Percentiles rank a stretch among this genome's conserved stretches.
These are phyloP conservation scores for Leptoteleia sp. DNA, from an alignment of 1,140 invertebrate species.

Conservation along the genomic window DNA sequence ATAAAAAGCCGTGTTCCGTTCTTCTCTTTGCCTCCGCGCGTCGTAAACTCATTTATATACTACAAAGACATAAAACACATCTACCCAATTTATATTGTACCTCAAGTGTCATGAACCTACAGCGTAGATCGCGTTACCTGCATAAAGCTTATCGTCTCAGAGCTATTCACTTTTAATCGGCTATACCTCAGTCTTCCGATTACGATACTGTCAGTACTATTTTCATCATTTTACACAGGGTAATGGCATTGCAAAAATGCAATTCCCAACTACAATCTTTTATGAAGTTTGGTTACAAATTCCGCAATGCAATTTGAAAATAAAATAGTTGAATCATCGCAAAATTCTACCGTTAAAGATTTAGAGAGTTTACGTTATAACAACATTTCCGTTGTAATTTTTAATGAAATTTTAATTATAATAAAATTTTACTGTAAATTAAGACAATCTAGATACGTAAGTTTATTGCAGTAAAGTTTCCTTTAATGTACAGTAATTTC, in stretches of 20 bases:
- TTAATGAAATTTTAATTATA: too few relatives aligned
- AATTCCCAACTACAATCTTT: slow-evolving; percentile 2
- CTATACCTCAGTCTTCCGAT: slow-evolving; percentile 30
- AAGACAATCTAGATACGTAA: too few relatives aligned
- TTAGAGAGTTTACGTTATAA: too few relatives aligned
- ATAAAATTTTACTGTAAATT: too few relatives aligned
- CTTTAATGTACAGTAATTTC: too few relatives aligned
- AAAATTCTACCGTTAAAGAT: too few relatives aligned
- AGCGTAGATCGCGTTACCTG: slow-evolving; percentile 60
- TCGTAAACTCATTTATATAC: slow-evolving; percentile 67
- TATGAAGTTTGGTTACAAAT: slow-evolving; percentile 13
- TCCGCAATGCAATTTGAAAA: not conserved
- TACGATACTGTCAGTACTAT: slow-evolving; percentile 48
- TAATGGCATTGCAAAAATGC: slow-evolving; percentile 36
- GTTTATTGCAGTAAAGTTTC: too few relatives aligned
- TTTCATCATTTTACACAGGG: slow-evolving; percentile 42
- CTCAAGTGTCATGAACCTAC: slow-evolving; percentile 39
- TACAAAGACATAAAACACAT: slow-evolving; percentile 56
- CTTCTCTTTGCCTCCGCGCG: slow-evolving; percentile 36
- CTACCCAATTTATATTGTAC: slow-evolving; percentile 61
- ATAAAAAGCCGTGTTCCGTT: slow-evolving; percentile 67
- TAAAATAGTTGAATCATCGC: too few relatives aligned
- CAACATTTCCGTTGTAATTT: too few relatives aligned
- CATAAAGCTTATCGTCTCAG: slow-evolving; percentile 52
- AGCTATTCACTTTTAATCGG: slow-evolving; percentile 56